These are phyloP conservation scores for Euphysa ruthae DNA, from an alignment of 30 jellyfish, hydroid and myxozoan genomes.

Conservation along the genomic window DNA sequence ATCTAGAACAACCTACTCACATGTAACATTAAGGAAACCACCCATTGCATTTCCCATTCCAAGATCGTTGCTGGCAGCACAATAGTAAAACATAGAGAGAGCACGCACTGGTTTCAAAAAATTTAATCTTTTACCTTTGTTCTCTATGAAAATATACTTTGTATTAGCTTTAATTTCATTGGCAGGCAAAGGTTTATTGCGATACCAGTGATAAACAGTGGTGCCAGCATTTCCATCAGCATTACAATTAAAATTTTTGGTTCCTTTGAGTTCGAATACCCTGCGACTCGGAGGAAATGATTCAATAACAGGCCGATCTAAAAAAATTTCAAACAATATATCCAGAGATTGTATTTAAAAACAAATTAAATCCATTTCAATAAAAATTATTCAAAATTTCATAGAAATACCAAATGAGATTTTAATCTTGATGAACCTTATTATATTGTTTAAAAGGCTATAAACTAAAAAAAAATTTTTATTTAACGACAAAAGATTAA, in stretches of 20 bases:
- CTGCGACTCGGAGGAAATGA: not conserved
- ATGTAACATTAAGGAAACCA: slow-evolving; percentile 54
- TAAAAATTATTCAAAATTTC: no score
- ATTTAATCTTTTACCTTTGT: slow-evolving; percentile 23
- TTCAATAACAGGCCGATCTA: slow-evolving; percentile 25
- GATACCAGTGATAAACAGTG: slow-evolving; percentile 18
- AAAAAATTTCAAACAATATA: not conserved
- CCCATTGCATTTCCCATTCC: slow-evolving; percentile 60
- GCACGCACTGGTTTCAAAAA: slow-evolving; percentile 16
- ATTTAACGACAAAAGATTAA: no score
- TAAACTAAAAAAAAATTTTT: no score
- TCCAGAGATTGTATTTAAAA: not conserved
- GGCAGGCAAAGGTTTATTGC: not conserved
- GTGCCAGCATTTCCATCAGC: slow-evolving; percentile 30
- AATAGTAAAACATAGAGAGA: slow-evolving; percentile 16
- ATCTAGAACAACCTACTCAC: no score
- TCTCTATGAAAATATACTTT: not conserved
- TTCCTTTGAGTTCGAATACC: slow-evolving; percentile 20
- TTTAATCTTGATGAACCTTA: no score
- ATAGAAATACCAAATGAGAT: no score
- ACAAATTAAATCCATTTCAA: not conserved
- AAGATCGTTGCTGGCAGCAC: slow-evolving; percentile 71
- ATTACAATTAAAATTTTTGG: slow-evolving; percentile 14
- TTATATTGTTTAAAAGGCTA: no score
- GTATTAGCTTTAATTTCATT: slow-evolving; percentile 5